Percentiles rank a stretch among this genome's conserved stretches.
Conservation (phyloP, 2,113 vertebrate species). For the Lepisosteus oculatus region DNA sequence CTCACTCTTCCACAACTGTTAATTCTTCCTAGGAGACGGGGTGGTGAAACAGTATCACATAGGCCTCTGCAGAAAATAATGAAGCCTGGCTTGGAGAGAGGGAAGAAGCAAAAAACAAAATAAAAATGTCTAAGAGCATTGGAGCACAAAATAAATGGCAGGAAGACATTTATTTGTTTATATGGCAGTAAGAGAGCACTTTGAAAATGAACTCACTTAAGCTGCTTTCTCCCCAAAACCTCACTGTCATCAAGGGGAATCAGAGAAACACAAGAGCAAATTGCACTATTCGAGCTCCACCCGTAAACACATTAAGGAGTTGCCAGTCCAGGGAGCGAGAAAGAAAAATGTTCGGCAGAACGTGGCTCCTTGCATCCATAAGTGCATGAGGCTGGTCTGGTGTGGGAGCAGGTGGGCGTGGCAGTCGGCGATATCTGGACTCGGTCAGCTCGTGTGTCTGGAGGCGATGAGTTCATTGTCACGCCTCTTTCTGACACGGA, state of each 20-base stretch:
- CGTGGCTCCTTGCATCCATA: slow-evolving; percentile 23
- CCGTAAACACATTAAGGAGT: slow-evolving; percentile 33
- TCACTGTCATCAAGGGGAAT: neutral
- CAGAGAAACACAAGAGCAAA: too few species aligned
- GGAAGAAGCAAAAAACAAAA: neutral
- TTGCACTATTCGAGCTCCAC: slow-evolving; percentile 15
- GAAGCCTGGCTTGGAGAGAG: neutral
- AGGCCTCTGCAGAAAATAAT: neutral
- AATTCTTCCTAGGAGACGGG: neutral
- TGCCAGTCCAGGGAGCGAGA: slow-evolving; percentile 13
- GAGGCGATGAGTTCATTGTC: too few species aligned
- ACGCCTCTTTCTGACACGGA: too few species aligned
- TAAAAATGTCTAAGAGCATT: too few species aligned
- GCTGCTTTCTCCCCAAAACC: neutral
- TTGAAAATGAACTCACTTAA: too few species aligned
- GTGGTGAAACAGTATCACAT: neutral
- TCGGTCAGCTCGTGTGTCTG: too few species aligned
- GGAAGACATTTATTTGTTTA: too few species aligned
- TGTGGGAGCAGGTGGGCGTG: neutral
- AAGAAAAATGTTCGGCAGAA: slow-evolving; percentile 27
- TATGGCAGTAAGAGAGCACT: too few species aligned
- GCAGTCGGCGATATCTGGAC: too few species aligned
- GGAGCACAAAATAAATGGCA: too few species aligned
- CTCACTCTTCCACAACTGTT: neutral
- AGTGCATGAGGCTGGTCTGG: slow-evolving; percentile 32